Evolutionary conservation across 2,113 vertebrate genomes (phyloP).

Genomic region (Dicrurus megarhynchus): DNA sequence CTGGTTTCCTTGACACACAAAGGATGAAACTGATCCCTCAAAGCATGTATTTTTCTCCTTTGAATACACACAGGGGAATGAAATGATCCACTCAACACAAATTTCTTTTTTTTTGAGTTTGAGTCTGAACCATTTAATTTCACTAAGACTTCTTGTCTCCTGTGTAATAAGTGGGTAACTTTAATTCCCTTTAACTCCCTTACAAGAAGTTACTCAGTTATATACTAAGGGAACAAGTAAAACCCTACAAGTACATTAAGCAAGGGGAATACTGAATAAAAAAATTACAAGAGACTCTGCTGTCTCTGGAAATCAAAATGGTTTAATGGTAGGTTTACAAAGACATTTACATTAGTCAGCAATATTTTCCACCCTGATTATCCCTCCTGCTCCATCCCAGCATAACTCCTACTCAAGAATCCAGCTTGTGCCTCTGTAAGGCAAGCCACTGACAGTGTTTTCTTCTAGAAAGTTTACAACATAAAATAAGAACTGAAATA

Average conservation of each 20-base stretch:
- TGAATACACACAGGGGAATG: background rate
- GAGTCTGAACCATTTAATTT: background rate
- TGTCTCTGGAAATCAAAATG: too few relatives aligned
- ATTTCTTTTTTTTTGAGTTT: background rate
- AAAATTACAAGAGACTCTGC: background rate
- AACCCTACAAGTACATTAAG: background rate
- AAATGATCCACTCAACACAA: background rate
- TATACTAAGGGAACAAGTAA: background rate
- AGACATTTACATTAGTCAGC: background rate
- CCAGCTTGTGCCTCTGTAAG: background rate
- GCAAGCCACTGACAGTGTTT: background rate
- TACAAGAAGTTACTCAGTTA: background rate
- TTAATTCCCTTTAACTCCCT: background rate
- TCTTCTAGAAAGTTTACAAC: background rate
- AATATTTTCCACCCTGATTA: background rate
- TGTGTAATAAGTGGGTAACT: background rate
- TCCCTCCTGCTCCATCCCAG: background rate
- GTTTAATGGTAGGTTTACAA: too few relatives aligned
- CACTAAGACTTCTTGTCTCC: background rate
- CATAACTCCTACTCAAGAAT: background rate
- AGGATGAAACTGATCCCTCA: background rate
- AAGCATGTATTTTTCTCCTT: background rate
- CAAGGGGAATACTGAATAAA: background rate
- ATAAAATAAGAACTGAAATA: background rate
- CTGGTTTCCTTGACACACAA: background rate